Base-by-base conservation (phyloP, 2,797 vertebrate genomes). In the Setipinna tenuifilis region DNA sequence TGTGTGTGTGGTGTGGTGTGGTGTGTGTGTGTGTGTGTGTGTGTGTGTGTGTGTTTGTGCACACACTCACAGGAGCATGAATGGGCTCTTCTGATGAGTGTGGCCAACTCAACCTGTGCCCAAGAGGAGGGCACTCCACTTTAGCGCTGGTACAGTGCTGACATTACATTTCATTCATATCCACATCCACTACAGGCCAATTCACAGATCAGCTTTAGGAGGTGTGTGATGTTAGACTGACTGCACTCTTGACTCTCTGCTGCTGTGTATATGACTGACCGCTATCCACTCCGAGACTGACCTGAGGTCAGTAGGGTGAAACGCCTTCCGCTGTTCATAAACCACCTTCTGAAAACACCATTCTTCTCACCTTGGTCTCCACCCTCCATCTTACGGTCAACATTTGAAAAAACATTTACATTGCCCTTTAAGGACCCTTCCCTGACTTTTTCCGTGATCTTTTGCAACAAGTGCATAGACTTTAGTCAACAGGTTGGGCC, bases 51-150 rank as follows among this genome's bases (percentile, higher is more conserved):
- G 17, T 17, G 50, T 25, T n/a, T 25, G n/a, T 25, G 6, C 23
- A 59, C 16, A 19, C 58, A 65, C 61, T 65, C n/a, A 65, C 61
- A 65, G 23, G 10, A 25, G n/a, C 23, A 65, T 65, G 61, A 23
- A 65, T 65, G 61, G n/a, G n/a, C 61, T 65, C 61, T 65, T 65
- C 61, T 25, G 61, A n/a, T 25, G n/a, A 65, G 61, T 65, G 61
- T 65, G 61, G 25, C 61, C 61, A 23, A 23, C 23, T 65, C 21
- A n/a, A 65, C n/a, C n/a, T 25, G 17, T 19, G n/a, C n/a, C n/a
- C 12, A n/a, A 65, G 61, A 23, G 61, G 11, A 25, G 61, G n/a
- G n/a, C 58, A 59, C 2, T 59, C 17, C 17, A 21, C 58, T 21
- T 58, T 58, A 14, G 12, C 17, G 50, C 50, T 14, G 50, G 58